Conservation (phyloP, 2,888 invertebrate species). For the Lissocephala sabroskyi region DNA sequence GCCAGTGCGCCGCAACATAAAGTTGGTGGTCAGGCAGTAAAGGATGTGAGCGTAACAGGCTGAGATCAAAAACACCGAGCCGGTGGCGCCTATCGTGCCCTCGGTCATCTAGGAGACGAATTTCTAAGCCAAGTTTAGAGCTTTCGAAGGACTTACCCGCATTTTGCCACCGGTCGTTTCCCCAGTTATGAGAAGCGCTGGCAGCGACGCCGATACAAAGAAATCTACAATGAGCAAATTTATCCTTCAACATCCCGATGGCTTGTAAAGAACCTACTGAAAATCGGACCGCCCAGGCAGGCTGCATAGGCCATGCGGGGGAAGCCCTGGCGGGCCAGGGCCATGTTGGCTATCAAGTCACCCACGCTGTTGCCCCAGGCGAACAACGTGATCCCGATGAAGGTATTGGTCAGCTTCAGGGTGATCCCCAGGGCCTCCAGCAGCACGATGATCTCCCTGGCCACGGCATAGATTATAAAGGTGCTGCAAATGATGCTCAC, state of each 20-base stretch:
- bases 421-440: conserved; percentile 76
- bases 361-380: conserved; percentile 79
- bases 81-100: conserved; percentile 49
- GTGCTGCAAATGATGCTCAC: conserved; percentile 65
- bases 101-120: conserved; percentile 21
- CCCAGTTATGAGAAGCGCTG: too few species aligned
- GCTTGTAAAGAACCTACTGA: conserved; percentile 72
- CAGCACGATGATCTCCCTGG: conserved; percentile 76
- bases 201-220: too few species aligned
- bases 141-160: not conserved
- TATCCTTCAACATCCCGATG: not conserved
- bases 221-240: not conserved
- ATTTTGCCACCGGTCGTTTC: too few species aligned
- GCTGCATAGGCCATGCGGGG: conserved; percentile 80
- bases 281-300: conserved; percentile 80
- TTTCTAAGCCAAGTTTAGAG: not conserved
- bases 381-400: conserved; percentile 78
- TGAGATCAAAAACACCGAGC: conserved; percentile 39
- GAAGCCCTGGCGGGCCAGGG: conserved; percentile 77
- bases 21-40: conserved; percentile 43
- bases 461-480: conserved; percentile 76
- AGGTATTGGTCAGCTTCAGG: conserved; percentile 75
- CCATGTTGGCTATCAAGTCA: conserved; percentile 74
- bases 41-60: conserved; percentile 29
- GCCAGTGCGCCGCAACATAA: conserved; percentile 25